These are phyloP conservation scores for Tyto alba DNA, from an alignment of 2,113 vertebrate species.

Conservation along the genomic window DNA sequence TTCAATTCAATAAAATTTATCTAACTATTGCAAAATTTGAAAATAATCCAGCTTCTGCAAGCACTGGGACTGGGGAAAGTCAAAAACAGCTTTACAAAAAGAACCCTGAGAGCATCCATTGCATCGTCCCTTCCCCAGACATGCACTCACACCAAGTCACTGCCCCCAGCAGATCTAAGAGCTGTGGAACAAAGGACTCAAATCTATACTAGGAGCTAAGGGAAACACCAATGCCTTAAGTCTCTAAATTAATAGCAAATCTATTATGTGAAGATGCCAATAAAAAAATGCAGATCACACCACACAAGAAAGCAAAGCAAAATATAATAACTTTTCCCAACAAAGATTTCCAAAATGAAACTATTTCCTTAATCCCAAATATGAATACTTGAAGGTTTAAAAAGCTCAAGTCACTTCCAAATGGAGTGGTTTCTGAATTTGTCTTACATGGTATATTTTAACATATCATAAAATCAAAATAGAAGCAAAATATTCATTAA, in stretches of 20 bases:
- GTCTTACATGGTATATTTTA: background rate
- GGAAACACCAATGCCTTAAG: background rate
- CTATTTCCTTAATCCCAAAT: background rate
- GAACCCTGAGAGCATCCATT: background rate
- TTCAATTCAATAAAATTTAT: background rate
- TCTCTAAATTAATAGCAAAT: background rate
- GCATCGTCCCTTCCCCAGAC: background rate
- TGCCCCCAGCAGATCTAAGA: background rate
- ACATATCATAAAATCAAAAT: background rate
- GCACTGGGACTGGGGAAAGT: background rate
- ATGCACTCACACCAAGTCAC: background rate
- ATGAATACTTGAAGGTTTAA: background rate
- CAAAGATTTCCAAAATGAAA: background rate
- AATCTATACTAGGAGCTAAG: background rate
- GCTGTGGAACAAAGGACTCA: background rate
- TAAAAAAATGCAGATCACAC: background rate
- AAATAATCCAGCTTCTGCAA: background rate
- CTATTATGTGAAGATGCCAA: background rate
- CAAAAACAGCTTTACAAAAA: background rate
- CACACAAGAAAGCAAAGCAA: background rate
- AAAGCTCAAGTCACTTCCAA: background rate
- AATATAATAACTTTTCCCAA: rapidly evolving
- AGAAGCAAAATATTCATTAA: background rate
- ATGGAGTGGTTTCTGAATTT: background rate
- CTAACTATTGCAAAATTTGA: background rate